Base-by-base conservation (phyloP, 2,888 invertebrate genomes). In the Geophilus truncorum region DNA sequence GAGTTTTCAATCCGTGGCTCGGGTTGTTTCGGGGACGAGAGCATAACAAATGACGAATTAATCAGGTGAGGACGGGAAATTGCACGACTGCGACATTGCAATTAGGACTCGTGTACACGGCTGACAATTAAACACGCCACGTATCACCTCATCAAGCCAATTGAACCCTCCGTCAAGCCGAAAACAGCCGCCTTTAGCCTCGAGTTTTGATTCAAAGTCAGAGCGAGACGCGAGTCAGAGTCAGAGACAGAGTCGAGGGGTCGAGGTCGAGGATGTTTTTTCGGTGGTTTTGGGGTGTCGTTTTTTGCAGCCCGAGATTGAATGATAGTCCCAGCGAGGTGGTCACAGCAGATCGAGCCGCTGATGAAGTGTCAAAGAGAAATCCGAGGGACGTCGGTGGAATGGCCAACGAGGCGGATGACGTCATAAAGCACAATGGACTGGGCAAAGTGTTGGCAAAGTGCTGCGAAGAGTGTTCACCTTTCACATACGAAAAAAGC, bases 331-430 rank as follows among this genome's bases (percentile, higher is more conserved):
- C 57, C 57, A 62, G 1, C 5, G 57, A 62, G 57, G 57, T 62
- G 57, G 57, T 62, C 57, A 62, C 57, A 18, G 21, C 57, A 62
- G 57, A 21, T 62, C 57, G 10, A 23, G 57, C 57, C 57, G 21
- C 57, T 62, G 57, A 62, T 62, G 57, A 62, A 62, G 57, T 62
- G 57, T 62, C 57, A 62, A 62, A 62, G 57, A 12, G 57, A 62
- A 62, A 62, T 62, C 57, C 57, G 4, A 23, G 10, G 1, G 5
- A 62, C 57, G 57, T 62, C 21, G 10, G 23, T 18, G 57, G 57
- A 62, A 62, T 62, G 21, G 21, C 21, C 57, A 62, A 62, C 21
- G 57, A 62, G 23, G 21, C 23, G 7, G 23, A 62, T 62, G 57
- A 62, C 57, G 57, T 62, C 57, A 62, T 62, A 62, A 62, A 62